These are phyloP conservation scores for Argyresthia goedartella DNA, from an alignment of 2,888 invertebrate genomes.

Conservation along the genomic window DNA sequence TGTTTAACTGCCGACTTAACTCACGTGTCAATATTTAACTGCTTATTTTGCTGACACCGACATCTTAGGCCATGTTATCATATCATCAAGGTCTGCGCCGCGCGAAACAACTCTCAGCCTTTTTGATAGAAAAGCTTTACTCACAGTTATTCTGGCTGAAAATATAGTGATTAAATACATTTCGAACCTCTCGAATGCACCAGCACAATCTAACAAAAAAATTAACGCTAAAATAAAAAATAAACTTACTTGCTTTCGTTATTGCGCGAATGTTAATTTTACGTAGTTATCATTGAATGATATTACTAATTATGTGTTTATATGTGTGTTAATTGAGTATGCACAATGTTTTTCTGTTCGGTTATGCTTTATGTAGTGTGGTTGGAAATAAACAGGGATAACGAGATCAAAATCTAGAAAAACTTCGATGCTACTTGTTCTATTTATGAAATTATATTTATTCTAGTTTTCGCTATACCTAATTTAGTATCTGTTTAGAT, in stretches of 20 bases:
- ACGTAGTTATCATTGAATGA: constrained; percentile 30
- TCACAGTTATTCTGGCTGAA: background rate
- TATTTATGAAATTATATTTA: background rate
- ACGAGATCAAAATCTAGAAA: constrained; percentile 10
- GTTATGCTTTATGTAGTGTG: constrained; percentile 44
- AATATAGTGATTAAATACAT: background rate
- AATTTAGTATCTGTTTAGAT: too few relatives aligned
- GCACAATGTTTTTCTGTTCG: constrained; percentile 45
- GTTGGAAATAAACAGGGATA: constrained; percentile 58
- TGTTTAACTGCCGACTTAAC: constrained; percentile 34
- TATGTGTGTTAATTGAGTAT: constrained; percentile 50
- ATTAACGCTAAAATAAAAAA: constrained; percentile 24
- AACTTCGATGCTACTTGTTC: background rate
- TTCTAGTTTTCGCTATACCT: too few relatives aligned
- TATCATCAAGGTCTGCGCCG: constrained; percentile 11
- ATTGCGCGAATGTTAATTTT: constrained; percentile 25
- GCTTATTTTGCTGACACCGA: constrained; percentile 35
- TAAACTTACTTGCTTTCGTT: constrained; percentile 30
- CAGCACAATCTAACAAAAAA: constrained; percentile 53
- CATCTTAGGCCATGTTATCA: constrained; percentile 13
- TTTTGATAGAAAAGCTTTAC: background rate
- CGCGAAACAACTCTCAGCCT: constrained; percentile 17
- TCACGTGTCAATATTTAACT: constrained; percentile 24
- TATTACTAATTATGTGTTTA: constrained; percentile 39
- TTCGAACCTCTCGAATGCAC: constrained; percentile 37